phyloP scores from a whole-genome alignment of 2,113 vertebrate genomes.

The Anarhynchus alexandrinus region DNA sequence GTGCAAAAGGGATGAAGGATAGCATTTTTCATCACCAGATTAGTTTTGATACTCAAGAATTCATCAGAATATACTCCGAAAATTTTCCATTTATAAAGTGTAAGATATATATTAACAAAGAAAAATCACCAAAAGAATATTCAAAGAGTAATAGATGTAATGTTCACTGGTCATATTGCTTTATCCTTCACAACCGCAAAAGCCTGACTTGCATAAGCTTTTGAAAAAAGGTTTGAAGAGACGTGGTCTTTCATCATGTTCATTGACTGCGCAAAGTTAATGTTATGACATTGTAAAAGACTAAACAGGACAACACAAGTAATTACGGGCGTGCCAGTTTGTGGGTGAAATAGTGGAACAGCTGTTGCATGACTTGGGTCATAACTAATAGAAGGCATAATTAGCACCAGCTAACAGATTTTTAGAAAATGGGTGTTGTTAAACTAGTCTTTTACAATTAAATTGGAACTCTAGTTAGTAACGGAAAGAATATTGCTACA shows the following conservation, averaged over 20 bases:
- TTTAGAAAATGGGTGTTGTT: background rate
- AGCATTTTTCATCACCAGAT: background rate
- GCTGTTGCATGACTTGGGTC: background rate
- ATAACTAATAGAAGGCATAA: constrained; percentile 3
- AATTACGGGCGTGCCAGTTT: background rate
- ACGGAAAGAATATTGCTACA: background rate
- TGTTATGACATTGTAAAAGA: background rate
- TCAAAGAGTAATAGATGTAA: background rate
- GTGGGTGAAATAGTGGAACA: background rate
- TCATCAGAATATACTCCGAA: background rate
- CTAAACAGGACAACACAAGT: background rate
- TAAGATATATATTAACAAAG: background rate
- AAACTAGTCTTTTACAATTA: background rate
- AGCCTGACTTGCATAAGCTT: background rate
- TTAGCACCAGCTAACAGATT: background rate
- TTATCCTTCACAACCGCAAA: background rate
- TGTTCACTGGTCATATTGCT: background rate
- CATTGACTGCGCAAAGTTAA: background rate
- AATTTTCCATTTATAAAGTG: background rate
- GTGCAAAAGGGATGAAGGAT: background rate
- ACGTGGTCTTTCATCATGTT: background rate
- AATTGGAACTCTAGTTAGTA: background rate
- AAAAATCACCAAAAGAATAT: background rate
- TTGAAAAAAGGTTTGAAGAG: background rate
- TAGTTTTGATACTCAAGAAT: background rate